phyloP scores from a whole-genome alignment of 2,888 invertebrate genomes.

The Scaptomyza caliginosa region DNA sequence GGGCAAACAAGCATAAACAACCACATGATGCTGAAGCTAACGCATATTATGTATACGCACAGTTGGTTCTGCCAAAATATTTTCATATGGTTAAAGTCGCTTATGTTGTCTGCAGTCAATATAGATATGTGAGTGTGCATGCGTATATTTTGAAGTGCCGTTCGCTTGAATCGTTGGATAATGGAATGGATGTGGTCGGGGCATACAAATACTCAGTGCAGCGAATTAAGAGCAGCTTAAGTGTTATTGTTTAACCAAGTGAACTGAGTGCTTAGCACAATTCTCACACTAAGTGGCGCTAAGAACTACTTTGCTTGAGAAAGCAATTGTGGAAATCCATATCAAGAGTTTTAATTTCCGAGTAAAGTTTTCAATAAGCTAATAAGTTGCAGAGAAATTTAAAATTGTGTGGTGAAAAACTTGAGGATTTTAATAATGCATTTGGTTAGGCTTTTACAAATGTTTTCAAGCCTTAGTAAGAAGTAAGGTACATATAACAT shows the following conservation, averaged over 20 bases:
- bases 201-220: conserved; percentile 5
- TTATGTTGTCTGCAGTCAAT: not conserved
- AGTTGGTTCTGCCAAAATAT: conserved; percentile 57
- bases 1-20: conserved; percentile 13
- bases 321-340: not conserved
- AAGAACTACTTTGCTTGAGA: conserved; percentile 8
- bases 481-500: too few species aligned
- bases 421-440: too few species aligned
- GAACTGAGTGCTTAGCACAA: conserved; percentile 8
- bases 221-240: conserved; percentile 25
- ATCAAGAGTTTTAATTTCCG: not conserved
- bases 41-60: conserved; percentile 60
- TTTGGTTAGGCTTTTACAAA: too few species aligned
- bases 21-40: conserved; percentile 13
- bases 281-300: not conserved
- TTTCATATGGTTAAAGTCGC: conserved; percentile 58
- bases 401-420: too few species aligned
- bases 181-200: not conserved
- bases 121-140: not conserved
- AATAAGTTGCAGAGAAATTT: too few species aligned
- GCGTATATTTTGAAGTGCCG: conserved; percentile 7
- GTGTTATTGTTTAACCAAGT: conserved; percentile 22
- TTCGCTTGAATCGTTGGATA: not conserved
- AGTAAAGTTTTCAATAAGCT: not conserved
- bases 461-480: too few species aligned